Evolutionary conservation across 2,888 invertebrate species (phyloP), one percentile per base, ranked within the genome.

Genomic region (Timandra comae): DNA sequence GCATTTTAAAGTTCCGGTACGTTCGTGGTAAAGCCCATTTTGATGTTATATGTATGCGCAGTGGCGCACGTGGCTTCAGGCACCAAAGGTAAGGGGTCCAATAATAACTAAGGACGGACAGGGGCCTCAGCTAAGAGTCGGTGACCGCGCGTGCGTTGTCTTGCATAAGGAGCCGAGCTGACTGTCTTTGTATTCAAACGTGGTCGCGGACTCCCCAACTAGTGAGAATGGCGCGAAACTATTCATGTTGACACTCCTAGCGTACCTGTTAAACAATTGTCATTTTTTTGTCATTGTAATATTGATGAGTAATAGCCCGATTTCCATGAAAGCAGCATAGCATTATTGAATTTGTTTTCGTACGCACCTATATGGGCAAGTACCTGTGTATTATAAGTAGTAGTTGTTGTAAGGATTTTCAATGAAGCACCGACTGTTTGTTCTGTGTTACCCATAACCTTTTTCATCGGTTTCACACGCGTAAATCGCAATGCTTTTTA

Each of bases 1-100:
- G 16, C 6, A 13, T 20, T 37, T 16, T 9, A 49, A 55, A 67
- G 72, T 74, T 79, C 78, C 78, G 77, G 78, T 65, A 49, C 45
- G 49, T 81, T 82, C 80, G 60, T 72, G 70, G 82, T 79, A 82
- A 81, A 75, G 69, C 38, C 66, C 65, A 76, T 79, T 79, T 82
- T 79, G 73, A 72, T 74, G 60, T 66, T 67, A 71, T 47, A 56
- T 16, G 16, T 69, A 68, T 65, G 69, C 61, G 61, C 61, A 61
- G 49, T 50, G 36, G 38, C 64, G 64, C 71, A 67, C 71, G 72
- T 70, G 70, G 63, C 53, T 47, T 48, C 46, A 49, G 52, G 52
- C 54, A 51, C 46, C 49, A n/a, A n/a, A n/a, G n/a, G n/a, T 43
- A 44, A 47, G 45, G 37, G 26, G 51, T 49, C 45, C 46, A 45